Percentiles rank a stretch among this genome's conserved stretches.
Evolutionary conservation across 2,797 vertebrate genomes (phyloP).

Genomic region (Alosa sapidissima): DNA sequence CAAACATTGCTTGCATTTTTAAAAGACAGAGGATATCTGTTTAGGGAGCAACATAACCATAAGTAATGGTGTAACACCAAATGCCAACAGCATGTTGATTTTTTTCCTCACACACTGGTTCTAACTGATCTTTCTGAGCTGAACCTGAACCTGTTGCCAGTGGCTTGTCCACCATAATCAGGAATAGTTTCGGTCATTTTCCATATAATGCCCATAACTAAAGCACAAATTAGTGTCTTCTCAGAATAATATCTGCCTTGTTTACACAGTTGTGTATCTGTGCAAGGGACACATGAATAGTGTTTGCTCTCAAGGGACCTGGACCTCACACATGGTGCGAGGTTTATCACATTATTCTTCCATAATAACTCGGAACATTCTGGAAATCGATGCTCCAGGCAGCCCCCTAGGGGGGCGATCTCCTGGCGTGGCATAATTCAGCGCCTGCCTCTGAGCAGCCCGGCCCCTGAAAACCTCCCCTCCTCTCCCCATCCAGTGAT

Average conservation of each 20-base stretch:
- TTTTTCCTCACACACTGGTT: neutral
- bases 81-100: neutral
- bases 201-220: neutral
- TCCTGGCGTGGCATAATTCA: neutral
- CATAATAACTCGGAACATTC: neutral
- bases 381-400: conserved; percentile 18
- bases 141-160: neutral
- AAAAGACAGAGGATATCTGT: neutral
- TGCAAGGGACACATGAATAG: neutral
- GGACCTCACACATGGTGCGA: conserved; percentile 14
- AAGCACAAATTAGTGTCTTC: neutral
- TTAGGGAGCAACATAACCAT: neutral
- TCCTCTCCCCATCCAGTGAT: conserved; percentile 13
- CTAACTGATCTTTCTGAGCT: neutral
- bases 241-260: neutral
- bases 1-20: neutral
- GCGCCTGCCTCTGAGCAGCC: neutral
- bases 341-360: conserved; percentile 13
- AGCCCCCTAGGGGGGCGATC: neutral
- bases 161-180: neutral
- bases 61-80: no score
- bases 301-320: neutral
- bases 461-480: neutral
- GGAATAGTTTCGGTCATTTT: neutral
- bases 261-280: neutral